These are phyloP conservation scores for Monomorium pharaonis DNA, from an alignment of 1,140 invertebrate genomes.

Conservation along the genomic window DNA sequence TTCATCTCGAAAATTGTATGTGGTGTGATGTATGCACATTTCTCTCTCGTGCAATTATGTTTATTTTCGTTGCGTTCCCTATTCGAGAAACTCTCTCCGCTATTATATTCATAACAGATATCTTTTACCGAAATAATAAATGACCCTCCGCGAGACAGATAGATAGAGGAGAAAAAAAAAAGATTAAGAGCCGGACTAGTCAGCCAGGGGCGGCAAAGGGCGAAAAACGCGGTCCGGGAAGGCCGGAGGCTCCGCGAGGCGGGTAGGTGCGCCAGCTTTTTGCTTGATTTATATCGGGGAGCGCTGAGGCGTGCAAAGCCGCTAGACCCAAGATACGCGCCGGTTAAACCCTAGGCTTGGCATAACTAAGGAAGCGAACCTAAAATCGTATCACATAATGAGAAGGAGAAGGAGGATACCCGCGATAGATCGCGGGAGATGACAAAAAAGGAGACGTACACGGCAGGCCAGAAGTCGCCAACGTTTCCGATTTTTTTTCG, in stretches of 20 bases:
- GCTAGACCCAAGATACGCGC: slow-evolving; percentile 62
- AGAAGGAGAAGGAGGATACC: neutral
- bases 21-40: slow-evolving; percentile 6
- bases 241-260: slow-evolving; percentile 55
- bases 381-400: neutral
- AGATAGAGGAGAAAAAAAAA: neutral
- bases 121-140: slow-evolving; percentile 67
- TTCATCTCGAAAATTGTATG: slow-evolving; percentile 58
- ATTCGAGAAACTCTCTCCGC: slow-evolving; percentile 59
- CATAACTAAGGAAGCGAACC: slow-evolving; percentile 32
- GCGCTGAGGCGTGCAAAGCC: slow-evolving; percentile 66
- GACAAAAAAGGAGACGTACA: neutral
- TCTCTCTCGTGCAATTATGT: slow-evolving; percentile 45
- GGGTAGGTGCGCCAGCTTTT: slow-evolving; percentile 60
- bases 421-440: neutral
- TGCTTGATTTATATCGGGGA: slow-evolving; percentile 70
- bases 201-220: neutral
- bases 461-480: too few species aligned
- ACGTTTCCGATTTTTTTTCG: too few species aligned
- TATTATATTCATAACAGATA: slow-evolving; percentile 72
- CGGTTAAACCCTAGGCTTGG: slow-evolving; percentile 58
- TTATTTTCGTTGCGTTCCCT: slow-evolving; percentile 60
- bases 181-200: neutral
- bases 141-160: slow-evolving; percentile 41
- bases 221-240: slow-evolving; percentile 57